Percentiles rank a stretch among this genome's conserved stretches.
These are phyloP conservation scores for Rhynchonycteris naso DNA, from an alignment of 2,797 vertebrate genomes.

Conservation along the genomic window DNA sequence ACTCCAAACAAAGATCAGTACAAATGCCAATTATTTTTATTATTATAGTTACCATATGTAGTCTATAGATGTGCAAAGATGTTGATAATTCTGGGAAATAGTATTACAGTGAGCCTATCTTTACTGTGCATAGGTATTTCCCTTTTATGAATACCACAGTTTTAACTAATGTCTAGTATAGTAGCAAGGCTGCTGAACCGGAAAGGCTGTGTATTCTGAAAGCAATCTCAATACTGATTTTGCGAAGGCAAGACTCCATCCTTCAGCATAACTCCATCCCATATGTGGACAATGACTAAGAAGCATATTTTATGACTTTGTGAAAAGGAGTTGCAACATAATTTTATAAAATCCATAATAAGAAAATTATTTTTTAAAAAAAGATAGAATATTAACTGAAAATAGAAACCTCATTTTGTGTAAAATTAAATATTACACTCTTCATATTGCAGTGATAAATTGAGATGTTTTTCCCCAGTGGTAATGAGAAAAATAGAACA, in stretches of 20 bases:
- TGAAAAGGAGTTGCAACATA: neutral
- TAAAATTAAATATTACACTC: constrained; percentile 57
- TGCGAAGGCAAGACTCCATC: neutral
- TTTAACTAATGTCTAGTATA: neutral
- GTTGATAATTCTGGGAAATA: neutral
- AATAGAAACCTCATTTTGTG: constrained; percentile 52
- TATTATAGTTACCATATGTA: neutral
- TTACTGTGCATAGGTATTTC: neutral
- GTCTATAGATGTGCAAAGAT: neutral
- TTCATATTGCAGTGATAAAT: neutral
- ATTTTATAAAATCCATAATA: constrained; percentile 32
- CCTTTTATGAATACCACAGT: neutral
- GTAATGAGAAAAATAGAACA: constrained; percentile 11
- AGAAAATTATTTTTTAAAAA: neutral
- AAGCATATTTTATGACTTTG: neutral
- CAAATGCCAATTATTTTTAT: neutral
- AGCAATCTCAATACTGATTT: neutral
- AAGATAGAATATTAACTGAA: constrained; percentile 13
- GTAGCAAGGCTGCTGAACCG: neutral
- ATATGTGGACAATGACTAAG: neutral
- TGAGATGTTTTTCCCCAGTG: neutral
- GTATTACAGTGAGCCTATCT: neutral
- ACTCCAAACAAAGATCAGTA: neutral
- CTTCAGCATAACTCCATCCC: neutral
- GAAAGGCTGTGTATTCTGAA: neutral